Evolutionary conservation across 2,888 invertebrate genomes (phyloP), one percentile per base, ranked within the genome.

Genomic region (Serrognathus titanus): DNA sequence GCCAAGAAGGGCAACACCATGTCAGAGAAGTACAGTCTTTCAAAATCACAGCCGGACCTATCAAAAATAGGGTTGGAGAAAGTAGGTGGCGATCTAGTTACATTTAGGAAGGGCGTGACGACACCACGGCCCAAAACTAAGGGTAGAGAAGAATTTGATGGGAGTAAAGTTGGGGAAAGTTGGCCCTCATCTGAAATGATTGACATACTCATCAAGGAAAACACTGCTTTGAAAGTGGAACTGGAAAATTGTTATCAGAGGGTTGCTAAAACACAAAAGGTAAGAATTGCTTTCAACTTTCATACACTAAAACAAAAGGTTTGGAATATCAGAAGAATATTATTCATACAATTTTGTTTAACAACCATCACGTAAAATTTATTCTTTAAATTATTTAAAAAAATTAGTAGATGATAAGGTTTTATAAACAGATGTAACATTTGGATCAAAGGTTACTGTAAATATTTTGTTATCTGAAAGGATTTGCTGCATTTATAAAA

Each of bases 241-340:
- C 79, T 94, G n/a, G 87, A 89, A 53, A 85, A 88, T 64, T 92
- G 89, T 63, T 88, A 89, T 70, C 88, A 88, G 71, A 88, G 92
- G 69, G 89, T 93, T 59, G 86, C 90, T 47, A 93, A 92, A 77
- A 88, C 94, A 41, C 89, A 90, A 75, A 93, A 93, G 85, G 91
- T 91, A 75, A 48, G 46, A 16, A 8, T 48, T 53, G 11, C 24
- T 52, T 16, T 50, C 11, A 48, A 9, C 10, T 51, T 16, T 24
- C 4, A 40, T 40, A 40, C 3, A 40, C 11, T 6, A 12, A 40
- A 39, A n/a, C 39, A 39, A 9, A 12, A 40, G 7, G 40, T 40
- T 40, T 40, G 11, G 6, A 5, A 13, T 16, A 3, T 43, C 31
- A 24, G 12, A 11, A 8, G n/a, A 10, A n/a, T 51, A 1, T 10